Evolutionary conservation across 2,888 invertebrate species (phyloP), one percentile per base, ranked within the genome.

Genomic region (Tenodera sinensis): DNA sequence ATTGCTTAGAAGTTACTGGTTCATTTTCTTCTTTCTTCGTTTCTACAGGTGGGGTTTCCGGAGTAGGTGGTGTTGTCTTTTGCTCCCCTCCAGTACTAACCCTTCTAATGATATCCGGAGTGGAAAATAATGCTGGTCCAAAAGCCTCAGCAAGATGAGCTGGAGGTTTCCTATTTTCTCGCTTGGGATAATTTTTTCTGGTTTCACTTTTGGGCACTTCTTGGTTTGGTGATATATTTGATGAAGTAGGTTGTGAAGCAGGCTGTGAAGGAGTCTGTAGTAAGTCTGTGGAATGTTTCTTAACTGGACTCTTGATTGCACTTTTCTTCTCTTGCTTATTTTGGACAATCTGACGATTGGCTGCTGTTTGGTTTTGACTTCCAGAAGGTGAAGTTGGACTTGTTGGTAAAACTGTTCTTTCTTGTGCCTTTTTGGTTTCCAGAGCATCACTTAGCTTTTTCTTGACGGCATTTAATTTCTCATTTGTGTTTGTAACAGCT

Each of bases 91-190:
- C 89, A 27, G 88, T 88, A 28, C 89, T 88, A 27, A 96, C 96
- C 91, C 96, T 94, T 91, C 96, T 94, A 89, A 97, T 96, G 88
- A 97, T 96, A 94, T 97, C 97, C 28, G 97, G 97, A 83, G 96
- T 96, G 9, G 97, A 97, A 92, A 97, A 97, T 89, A 97, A 93
- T 82, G 96, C 96, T 89, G 97, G 94, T 6, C 94, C 94, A 82
- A 94, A 91, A 71, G 93, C 92, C 89, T 94, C 94, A 0, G 94
- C 94, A 85, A 95, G 93, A 92, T 95, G 95, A 27, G 95, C 94
- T 28, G 96, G 95, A 54, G 95, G 94, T 92, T 96, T 96, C 90
- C 95, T 95, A 90, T 95, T 95, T 91, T 91, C 91, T 27, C 91
- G 89, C 88, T 91, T 91, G 14, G 92, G 92, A 87, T 92, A 92